Percentiles rank a stretch among this genome's conserved stretches.
These are phyloP conservation scores for Macrotus californicus DNA, from an alignment of 2,113 vertebrate genomes.

Conservation along the genomic window DNA sequence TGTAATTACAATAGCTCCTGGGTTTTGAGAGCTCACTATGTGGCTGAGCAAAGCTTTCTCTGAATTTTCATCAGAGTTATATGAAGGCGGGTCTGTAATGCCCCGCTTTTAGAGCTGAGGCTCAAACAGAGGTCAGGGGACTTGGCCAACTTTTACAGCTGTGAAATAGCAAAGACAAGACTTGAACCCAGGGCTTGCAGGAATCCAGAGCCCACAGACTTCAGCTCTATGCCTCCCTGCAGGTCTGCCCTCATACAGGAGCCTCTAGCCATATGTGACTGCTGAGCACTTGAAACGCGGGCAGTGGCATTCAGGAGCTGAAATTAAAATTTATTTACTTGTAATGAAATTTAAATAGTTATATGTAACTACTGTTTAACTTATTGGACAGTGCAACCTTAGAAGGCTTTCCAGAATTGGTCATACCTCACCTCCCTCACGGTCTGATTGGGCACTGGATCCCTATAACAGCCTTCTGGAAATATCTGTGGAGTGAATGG, in stretches of 20 bases:
- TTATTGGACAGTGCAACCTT: not conserved
- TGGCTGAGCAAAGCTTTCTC: not conserved
- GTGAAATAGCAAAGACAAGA: not conserved
- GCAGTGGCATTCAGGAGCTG: not conserved
- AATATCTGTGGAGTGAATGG: not conserved
- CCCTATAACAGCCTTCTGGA: not conserved
- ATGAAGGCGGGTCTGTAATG: not conserved
- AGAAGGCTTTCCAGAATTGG: not conserved
- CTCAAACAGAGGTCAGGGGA: constrained; percentile 13
- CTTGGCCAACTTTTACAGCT: not conserved
- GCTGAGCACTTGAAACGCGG: not conserved
- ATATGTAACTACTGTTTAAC: not conserved
- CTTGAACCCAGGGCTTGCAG: constrained; percentile 11
- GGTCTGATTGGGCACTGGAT: not conserved
- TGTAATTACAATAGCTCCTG: not conserved
- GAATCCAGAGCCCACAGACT: not conserved
- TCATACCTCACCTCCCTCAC: not conserved
- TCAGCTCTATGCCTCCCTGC: not conserved
- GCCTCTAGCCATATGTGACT: not conserved
- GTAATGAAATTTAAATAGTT: not conserved
- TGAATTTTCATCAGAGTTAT: not conserved
- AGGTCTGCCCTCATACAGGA: not conserved
- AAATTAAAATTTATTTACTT: not conserved
- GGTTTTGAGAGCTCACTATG: not conserved
- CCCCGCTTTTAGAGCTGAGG: not conserved